Evolutionary conservation across 1,140 invertebrate genomes (phyloP).

Genomic region (Drosophila sp.): DNA sequence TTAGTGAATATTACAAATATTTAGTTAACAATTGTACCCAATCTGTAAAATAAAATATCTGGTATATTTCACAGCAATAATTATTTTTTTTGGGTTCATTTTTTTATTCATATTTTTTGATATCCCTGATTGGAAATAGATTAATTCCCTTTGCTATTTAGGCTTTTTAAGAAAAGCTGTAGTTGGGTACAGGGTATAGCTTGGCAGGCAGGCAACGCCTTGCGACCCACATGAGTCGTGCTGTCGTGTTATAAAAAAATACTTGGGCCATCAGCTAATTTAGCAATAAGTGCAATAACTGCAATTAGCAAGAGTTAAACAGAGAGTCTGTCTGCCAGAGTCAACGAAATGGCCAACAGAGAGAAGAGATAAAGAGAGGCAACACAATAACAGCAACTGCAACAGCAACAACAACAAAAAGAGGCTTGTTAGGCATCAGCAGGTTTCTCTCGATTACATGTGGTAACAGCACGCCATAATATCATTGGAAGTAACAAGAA

Average conservation of each 20-base stretch:
- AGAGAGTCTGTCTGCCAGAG: conserved; percentile 3
- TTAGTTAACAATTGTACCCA: too few species aligned
- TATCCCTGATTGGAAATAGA: too few species aligned
- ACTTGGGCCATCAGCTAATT: conserved; percentile 40
- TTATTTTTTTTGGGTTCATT: too few species aligned
- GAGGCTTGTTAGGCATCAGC: conserved; percentile 2
- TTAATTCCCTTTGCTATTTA: neutral
- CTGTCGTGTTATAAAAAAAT: conserved; percentile 4
- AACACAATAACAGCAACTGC: neutral
- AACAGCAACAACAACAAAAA: neutral
- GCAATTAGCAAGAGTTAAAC: conserved; percentile 32
- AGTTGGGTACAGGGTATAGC: conserved; percentile 13
- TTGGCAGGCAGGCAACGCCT: neutral
- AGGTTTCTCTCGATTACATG: conserved; percentile 22
- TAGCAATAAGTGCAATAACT: conserved; percentile 37
- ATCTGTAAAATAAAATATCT: too few species aligned
- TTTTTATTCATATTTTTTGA: too few species aligned
- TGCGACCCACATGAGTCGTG: neutral
- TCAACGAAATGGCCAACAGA: conserved; percentile 7
- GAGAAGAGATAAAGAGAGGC: conserved; percentile 1
- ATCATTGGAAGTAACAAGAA: conserved; percentile 36
- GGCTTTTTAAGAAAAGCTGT: neutral
- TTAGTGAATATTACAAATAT: too few species aligned
- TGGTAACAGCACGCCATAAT: conserved; percentile 37
- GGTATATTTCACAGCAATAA: too few species aligned